Evolutionary conservation across 2,888 invertebrate species (phyloP).

Genomic region (Caenorhabditis angaria): DNA sequence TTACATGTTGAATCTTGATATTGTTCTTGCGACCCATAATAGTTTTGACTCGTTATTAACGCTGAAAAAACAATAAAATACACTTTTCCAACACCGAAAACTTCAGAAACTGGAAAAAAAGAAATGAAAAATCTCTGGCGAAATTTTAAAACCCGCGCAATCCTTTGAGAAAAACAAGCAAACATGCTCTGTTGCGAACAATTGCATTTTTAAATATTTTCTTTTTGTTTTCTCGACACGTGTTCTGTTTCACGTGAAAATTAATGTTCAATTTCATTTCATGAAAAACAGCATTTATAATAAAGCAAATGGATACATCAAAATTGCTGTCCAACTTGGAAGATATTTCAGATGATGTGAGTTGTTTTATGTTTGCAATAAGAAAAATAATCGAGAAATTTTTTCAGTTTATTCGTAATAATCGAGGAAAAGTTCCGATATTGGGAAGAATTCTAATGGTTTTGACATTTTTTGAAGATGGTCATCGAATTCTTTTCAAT

Average conservation of each 20-base stretch:
- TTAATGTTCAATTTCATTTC: neutral
- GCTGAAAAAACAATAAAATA: neutral
- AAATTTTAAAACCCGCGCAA: no score
- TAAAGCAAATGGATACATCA: conserved; percentile 14
- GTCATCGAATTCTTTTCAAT: conserved; percentile 97
- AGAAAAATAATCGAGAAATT: neutral
- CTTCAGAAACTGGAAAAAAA: no score
- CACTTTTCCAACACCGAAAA: no score
- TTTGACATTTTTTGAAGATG: conserved; percentile 98
- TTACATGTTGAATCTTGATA: neutral
- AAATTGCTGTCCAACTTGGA: conserved; percentile 56
- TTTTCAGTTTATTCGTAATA: conserved; percentile 68
- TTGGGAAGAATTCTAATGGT: conserved; percentile 94
- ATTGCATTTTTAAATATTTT: no score
- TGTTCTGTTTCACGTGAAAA: neutral
- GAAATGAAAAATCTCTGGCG: no score
- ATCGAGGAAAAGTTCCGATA: conserved; percentile 83
- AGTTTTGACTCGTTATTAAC: neutral
- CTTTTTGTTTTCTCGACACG: no score
- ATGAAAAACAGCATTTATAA: neutral
- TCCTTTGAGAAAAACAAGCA: no score
- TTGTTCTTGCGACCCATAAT: neutral
- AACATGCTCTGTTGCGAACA: no score
- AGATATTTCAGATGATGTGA: conserved; percentile 66
- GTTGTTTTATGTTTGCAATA: conserved; percentile 21